Conservation (phyloP, 2,888 invertebrate species). For the Eucriotettix oculatus region DNA sequence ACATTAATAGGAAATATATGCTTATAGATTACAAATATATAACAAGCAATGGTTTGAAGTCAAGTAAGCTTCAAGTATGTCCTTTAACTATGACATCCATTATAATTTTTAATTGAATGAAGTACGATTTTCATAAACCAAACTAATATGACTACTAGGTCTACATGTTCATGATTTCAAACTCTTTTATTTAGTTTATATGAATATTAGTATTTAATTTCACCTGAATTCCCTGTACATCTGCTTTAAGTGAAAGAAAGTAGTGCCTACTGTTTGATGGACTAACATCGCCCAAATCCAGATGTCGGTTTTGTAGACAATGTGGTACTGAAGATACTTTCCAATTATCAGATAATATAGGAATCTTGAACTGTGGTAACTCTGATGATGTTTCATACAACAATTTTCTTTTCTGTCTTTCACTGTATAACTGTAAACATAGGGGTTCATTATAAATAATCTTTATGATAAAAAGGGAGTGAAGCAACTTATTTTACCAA, state of each 20-base stretch:
- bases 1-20: too few species aligned
- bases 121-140: too few species aligned
- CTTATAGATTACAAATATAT: not conserved
- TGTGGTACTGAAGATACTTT: constrained; percentile 37
- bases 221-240: constrained; percentile 41
- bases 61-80: not conserved
- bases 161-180: too few species aligned
- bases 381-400: constrained; percentile 20
- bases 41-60: not conserved
- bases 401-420: constrained; percentile 26
- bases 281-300: constrained; percentile 49
- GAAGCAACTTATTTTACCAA: too few species aligned
- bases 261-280: constrained; percentile 41
- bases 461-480: too few species aligned
- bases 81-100: not conserved
- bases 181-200: not conserved
- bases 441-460: too few species aligned
- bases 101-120: too few species aligned
- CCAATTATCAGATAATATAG: constrained; percentile 34
- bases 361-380: constrained; percentile 30
- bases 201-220: not conserved
- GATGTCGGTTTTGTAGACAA: constrained; percentile 37
- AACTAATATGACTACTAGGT: too few species aligned
- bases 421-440: constrained; percentile 18
- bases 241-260: constrained; percentile 32